Base-by-base conservation (phyloP, 2,888 invertebrate species). In the Acanthoscelides obtectus region DNA sequence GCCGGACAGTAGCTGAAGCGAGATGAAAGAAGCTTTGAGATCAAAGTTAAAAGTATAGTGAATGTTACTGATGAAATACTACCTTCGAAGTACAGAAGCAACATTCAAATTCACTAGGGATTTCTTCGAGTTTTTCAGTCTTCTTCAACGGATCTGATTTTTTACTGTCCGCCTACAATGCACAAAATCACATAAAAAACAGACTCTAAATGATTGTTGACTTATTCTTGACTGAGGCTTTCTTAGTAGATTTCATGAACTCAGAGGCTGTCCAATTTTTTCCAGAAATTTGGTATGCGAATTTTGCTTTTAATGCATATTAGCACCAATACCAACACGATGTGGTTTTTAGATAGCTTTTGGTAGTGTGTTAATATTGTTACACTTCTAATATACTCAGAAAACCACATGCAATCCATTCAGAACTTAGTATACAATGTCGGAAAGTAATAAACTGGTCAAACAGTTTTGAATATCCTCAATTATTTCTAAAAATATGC, bases 51-150 rank as follows among this genome's bases (percentile, higher is more conserved):
- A 66, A 22, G 20, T 66, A 22, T 8, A n/a, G n/a, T n/a, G n/a
- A n/a, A n/a, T 63, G 66, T 20, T 20, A 66, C 22, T 66, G 66
- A 17, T 66, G 66, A 66, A 21, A 72, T 75, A 75, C 73, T 93
- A 95, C 95, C 95, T 95, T 95, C 87, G 94, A 92, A 88, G 94
- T 94, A 92, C 95, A 96, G 93, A 95, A 96, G 92, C 95, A 96
- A 93, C 96, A 96, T 91, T 96, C 96, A 91, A 95, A 94, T 90
- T 95, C 95, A 90, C 94, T 95, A 89, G 95, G 95, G 88, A 94
- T 90, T 89, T 95, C 95, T 89, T 94, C 94, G 88, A 92, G 88
- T 90, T 83, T 84, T 80, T 86, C 86, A 86, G 86, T 84, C 86
- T 87, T 88, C 86, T 87, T 88, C 85, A 85, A 83, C 82, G 87